Evolutionary conservation across 2,113 vertebrate species (phyloP), one percentile per base, ranked within the genome.

Genomic region (Saimiri boliviensis): DNA sequence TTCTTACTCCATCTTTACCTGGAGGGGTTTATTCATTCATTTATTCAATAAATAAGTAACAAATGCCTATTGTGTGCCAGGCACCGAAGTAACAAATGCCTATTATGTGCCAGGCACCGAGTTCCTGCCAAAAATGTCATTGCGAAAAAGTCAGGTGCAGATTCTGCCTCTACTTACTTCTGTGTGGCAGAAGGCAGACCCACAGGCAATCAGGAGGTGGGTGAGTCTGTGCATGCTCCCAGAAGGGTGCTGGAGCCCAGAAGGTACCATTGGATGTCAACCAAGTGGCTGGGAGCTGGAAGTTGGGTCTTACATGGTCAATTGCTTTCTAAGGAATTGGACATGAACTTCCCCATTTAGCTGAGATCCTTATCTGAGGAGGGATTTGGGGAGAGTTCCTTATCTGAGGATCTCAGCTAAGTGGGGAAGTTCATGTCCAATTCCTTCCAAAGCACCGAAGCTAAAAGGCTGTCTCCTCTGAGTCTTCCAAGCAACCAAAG

Each of bases 161-260:
- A 47, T 30, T 56, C 8, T 30, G 27, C 60, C 23, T 45, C 21
- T 19, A n/a, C 30, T 13, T 5, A 35, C 17, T 74, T 63, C 1
- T 23, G 25, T 19, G 17, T 88, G 32, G n/a, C 60, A n/a, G 7
- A 23, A 73, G 23, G 54, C 19, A 45, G 74, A 49, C 37, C 35
- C 35, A 2, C 0, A 11, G 17, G 20, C 30, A 66, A n/a, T 10
- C 7, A 23, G 0, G 3, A 13, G 23, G 21, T 2, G 2, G 42
- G 37, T 4, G 42, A 52, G 27, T 45, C 49, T 79, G 40, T 56
- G n/a, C 80, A 66, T 80, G 58, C 52, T 58, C 25, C 80, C 14
- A 40, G n/a, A 68, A 37, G 12, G 20, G 6, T 0, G 0, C n/a
- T 66, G 6, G 20, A 63, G 32, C 12, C 6, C 27, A 42, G 37